These are phyloP conservation scores for Aegithalos caudatus DNA, from an alignment of 2,113 vertebrate species.

Conservation along the genomic window DNA sequence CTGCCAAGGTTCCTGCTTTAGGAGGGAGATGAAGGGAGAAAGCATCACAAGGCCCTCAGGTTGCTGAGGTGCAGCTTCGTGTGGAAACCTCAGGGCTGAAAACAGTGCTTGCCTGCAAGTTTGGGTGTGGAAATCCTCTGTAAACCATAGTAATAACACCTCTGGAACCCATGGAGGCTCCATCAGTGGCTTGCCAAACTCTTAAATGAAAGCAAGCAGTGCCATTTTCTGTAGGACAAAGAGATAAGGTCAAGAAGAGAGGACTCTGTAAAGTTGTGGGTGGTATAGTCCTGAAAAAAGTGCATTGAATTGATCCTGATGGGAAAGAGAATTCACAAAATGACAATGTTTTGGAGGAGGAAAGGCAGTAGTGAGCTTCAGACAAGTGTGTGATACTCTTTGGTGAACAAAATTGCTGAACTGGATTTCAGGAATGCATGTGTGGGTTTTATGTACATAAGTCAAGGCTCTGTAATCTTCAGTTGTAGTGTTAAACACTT, in stretches of 20 bases:
- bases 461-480: neutral
- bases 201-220: neutral
- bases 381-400: neutral
- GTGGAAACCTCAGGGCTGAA: rapidly evolving
- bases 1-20: neutral
- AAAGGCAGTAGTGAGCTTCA: neutral
- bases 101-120: neutral
- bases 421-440: neutral
- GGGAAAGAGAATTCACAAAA: neutral
- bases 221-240: neutral
- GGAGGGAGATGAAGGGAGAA: neutral
- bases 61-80: neutral
- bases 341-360: neutral
- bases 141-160: neutral
- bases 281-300: neutral
- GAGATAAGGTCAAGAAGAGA: neutral
- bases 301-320: neutral
- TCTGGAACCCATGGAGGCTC: neutral
- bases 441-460: neutral
- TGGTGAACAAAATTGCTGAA: neutral
- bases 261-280: neutral
- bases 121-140: neutral
- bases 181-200: neutral
- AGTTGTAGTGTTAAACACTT: neutral
- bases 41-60: neutral